These are phyloP conservation scores for Australoheros scitulus DNA, from an alignment of 2,113 vertebrate species.

Conservation along the genomic window DNA sequence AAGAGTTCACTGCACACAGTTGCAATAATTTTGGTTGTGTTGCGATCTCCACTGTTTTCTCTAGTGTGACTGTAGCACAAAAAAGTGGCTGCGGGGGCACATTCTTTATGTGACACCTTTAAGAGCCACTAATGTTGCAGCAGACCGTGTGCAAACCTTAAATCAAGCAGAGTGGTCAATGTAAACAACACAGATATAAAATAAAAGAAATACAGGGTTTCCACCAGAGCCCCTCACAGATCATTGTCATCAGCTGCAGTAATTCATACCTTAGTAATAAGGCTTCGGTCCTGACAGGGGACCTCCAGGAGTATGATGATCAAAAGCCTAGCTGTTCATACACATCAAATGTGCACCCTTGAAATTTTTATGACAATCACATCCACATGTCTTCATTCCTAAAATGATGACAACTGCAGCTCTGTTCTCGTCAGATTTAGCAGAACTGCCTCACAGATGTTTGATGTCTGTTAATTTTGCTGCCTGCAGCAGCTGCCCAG, in stretches of 20 bases:
- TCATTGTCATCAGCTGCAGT: background rate
- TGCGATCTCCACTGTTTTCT: background rate
- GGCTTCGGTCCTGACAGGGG: background rate
- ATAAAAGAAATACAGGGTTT: background rate
- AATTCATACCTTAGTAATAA: background rate
- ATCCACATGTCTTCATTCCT: background rate
- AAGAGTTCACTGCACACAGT: background rate
- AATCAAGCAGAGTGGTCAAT: background rate
- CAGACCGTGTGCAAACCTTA: background rate
- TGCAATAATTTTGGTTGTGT: background rate
- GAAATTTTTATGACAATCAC: background rate
- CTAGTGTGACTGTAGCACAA: background rate
- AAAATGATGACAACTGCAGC: slow-evolving; percentile 2
- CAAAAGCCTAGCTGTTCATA: background rate
- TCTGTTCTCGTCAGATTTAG: slow-evolving; percentile 6
- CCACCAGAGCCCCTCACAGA: background rate
- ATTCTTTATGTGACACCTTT: background rate
- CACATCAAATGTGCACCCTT: background rate
- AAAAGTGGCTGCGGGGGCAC: background rate
- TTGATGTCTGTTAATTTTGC: background rate
- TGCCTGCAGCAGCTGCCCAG: background rate
- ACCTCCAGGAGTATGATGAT: background rate
- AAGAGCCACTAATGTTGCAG: background rate
- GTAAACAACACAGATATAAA: background rate
- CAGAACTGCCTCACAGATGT: slow-evolving; percentile 9